Base-by-base conservation (phyloP, 2,888 invertebrate species). In the Zaprionus obscuricornis region DNA sequence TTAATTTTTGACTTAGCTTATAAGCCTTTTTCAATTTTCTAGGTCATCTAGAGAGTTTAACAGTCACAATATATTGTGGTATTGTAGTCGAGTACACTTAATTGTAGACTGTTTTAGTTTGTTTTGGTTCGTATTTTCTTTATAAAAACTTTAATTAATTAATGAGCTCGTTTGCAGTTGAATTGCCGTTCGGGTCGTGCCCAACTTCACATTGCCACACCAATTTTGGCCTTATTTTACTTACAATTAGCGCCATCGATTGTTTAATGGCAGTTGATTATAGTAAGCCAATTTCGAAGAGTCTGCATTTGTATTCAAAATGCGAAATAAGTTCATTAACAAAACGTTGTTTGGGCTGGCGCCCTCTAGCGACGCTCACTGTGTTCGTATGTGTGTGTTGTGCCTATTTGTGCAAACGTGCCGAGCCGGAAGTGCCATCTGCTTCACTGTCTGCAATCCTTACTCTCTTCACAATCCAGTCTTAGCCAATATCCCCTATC, bases 281-380 rank as follows among this genome's bases (percentile, higher is more conserved):
- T 68, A 84, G 77, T 77, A 85, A 81, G 77, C 81, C 86, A 84
- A 74, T 84, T 84, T 59, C 58, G 58, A 20, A 63, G 66, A 46
- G 70, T 75, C 59, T 57, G 72, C 62, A 72, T 83, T 78, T 75
- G 73, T 83, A 79, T 78, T 72, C 72, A 54, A 79, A 79, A 68
- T 76, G 76, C 66, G 76, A 79, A 78, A 78, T 78, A 83, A 78
- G 79, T 78, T 78, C 83, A 83, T 78, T 83, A 78, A 72, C 66
- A 51, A 63, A 64, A 47, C 57, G 67, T 65, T 45, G 58, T 54
- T 49, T 17, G 50, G 14, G 36, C 31, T 66, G 65, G 50, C 47
- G 52, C 45, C 56, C 50, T 45, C 70, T 46, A 36, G 20, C 20
- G 37, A 18, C 11, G 8, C 4, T 45, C 18, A 6, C 17, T 34